Evolutionary conservation across 2,113 vertebrate genomes (phyloP), one percentile per base, ranked within the genome.

Genomic region (Microtus oregoni): DNA sequence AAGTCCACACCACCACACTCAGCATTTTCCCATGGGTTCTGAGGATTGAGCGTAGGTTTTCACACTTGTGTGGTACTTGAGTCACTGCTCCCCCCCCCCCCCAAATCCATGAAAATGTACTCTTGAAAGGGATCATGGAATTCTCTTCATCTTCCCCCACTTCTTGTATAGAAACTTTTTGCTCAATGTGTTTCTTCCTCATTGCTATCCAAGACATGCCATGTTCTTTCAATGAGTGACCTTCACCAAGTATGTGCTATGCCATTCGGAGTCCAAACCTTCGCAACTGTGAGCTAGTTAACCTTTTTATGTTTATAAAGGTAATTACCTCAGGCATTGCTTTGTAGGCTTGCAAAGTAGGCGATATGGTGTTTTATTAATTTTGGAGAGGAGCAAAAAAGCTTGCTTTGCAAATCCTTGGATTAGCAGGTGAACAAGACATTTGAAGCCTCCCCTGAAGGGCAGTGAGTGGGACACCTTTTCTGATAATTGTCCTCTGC

Each of bases 31-130:
- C 81, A 65, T 24, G 85, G 41, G 30, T 24, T 35, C 67, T 50
- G 30, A 68, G 30, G 65, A 35, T 35, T n/a, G 12, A 86, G 1
- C 20, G 47, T 32, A 35, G 28, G 41, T 68, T 68, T 32, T 50
- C 30, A 35, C 5, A 65, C 28, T 50, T 50, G 10, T 12, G 41
- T 61, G n/a, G 22, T 12, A 61, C 58, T 5, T 41, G 58, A 68
- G 63, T 41, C 41, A 67, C 12, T 11, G 47, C 28, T 0, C 75
- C 12, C 0, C 75, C 12, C 19, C 1, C 19, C 30, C 35, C 13
- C 35, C 14, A 8, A 20, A n/a, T 47, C 67, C 13, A 47, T 30
- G 19, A 35, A 68, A 35, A 35, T 35, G 8, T 61, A 17, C 65
- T 82, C 52, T 73, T 89, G 32, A 82, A 94, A n/a, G 24, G 24